These are phyloP conservation scores for Colius striatus DNA, from an alignment of 2,113 vertebrate genomes.

Conservation along the genomic window DNA sequence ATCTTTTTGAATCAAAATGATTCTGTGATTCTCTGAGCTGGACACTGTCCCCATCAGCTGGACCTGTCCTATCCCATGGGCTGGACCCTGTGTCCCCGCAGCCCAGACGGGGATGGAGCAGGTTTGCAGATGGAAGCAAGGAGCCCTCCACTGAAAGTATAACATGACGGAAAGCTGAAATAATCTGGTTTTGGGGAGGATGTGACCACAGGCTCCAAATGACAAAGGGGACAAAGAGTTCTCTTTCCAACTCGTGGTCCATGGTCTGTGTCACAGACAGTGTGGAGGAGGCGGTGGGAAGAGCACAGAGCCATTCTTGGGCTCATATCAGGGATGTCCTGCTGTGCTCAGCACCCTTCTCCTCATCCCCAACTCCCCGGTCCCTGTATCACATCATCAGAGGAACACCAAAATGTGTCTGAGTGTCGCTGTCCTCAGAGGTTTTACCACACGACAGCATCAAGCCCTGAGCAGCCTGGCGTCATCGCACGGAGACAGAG, in stretches of 20 bases:
- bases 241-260: not conserved
- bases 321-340: not conserved
- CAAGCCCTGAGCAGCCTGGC: accelerated
- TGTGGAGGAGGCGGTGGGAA: not conserved
- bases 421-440: not conserved
- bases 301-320: accelerated
- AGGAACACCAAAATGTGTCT: not conserved
- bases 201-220: not conserved
- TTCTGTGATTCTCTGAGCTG: too few species aligned
- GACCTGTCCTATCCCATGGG: not conserved
- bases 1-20: too few species aligned
- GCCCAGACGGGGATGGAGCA: not conserved
- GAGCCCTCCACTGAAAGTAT: not conserved
- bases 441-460: not conserved
- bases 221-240: not conserved
- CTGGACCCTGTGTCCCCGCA: not conserved
- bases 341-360: not conserved
- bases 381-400: accelerated
- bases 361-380: not conserved
- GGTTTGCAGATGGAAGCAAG: not conserved
- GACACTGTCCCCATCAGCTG: not conserved
- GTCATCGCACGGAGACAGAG: not conserved
- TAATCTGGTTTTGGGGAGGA: not conserved
- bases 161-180: not conserved
- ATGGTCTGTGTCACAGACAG: not conserved